Base-by-base conservation (phyloP, 2,113 vertebrate genomes). In the Fulmarus glacialis region DNA sequence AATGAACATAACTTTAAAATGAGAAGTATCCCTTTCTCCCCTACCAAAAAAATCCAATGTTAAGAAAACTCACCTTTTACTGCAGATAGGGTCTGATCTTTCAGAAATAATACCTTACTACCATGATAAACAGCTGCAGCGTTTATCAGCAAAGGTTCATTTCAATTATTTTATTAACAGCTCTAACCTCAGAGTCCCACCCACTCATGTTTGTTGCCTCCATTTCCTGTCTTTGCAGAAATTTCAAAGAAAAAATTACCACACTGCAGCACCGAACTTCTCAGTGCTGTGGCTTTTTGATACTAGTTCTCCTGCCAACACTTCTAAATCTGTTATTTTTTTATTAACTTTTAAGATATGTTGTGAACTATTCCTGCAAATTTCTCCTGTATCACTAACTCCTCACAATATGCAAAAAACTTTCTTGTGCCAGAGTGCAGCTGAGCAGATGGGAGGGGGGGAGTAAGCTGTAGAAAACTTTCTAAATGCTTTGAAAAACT, bases 201-300 rank as follows among this genome's bases (percentile, higher is more conserved):
- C 98, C 98, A 98, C 97, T 96, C 81, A 88, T 93, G 92, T 88
- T 96, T 98, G 96, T 94, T 98, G 97, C 97, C 97, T 97, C 89
- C 87, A 77, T 91, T 99, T 99, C 99, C 98, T 99, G 98, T 98
- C 97, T 75, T 95, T 83, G 96, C 96, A 95, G 97, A 98, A 98
- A 98, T 98, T 98, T 98, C 98, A 98, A 97, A 98, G 98, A 98
- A 98, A 98, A 97, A 93, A 92, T 98, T 98, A 98, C 98, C 98
- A 98, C 98, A 99, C 20, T 90, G 95, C 88, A 97, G 90, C 87
- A 97, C 67, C 13, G 10, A 96, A 90, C 89, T 96, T 97, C 97
- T 96, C 90, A 86, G 91, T 94, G 97, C 97, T 93, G 95, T 93
- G 87, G 94, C 53, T 92, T 97, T 98, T 68, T 98, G 77, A 95